Percentiles rank a stretch among this genome's conserved stretches.
Conservation (phyloP, 2,797 vertebrate species). For the Crocodylus rhombifer region DNA sequence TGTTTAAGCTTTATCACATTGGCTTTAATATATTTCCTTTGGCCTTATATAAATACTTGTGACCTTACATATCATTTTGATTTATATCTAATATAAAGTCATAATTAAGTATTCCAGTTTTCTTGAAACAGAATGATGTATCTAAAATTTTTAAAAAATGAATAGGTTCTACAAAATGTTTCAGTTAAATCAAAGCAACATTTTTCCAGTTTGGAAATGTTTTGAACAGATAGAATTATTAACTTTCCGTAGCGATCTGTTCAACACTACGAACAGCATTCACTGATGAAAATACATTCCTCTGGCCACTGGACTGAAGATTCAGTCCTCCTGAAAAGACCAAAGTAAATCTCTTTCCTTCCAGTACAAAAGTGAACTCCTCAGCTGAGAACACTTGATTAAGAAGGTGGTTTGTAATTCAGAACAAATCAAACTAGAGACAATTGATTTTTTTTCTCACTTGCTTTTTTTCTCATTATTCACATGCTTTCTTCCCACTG, state of each 20-base stretch:
- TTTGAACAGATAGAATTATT: not conserved
- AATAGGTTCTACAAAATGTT: not conserved
- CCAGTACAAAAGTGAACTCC: not conserved
- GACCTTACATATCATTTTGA: too few species aligned
- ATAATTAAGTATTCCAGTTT: not conserved
- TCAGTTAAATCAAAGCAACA: not conserved
- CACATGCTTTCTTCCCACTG: not conserved
- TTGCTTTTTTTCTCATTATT: not conserved
- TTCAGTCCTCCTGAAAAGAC: not conserved
- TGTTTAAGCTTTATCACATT: constrained; percentile 3
- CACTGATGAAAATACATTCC: not conserved
- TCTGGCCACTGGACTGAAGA: not conserved
- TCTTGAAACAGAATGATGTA: constrained; percentile 1
- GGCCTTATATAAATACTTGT: not conserved
- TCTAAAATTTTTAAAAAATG: not conserved
- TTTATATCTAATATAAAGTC: not conserved
- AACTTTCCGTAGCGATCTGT: not conserved
- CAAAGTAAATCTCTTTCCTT: not conserved
- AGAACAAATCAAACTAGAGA: not conserved
- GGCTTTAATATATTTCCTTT: not conserved
- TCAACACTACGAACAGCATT: not conserved
- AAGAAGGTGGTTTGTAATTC: not conserved
- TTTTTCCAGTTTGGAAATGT: not conserved
- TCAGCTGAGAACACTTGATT: not conserved
- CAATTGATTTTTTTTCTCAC: not conserved